These are phyloP conservation scores for Philaenus spumarius DNA, from an alignment of 1,140 invertebrate species.

Conservation along the genomic window DNA sequence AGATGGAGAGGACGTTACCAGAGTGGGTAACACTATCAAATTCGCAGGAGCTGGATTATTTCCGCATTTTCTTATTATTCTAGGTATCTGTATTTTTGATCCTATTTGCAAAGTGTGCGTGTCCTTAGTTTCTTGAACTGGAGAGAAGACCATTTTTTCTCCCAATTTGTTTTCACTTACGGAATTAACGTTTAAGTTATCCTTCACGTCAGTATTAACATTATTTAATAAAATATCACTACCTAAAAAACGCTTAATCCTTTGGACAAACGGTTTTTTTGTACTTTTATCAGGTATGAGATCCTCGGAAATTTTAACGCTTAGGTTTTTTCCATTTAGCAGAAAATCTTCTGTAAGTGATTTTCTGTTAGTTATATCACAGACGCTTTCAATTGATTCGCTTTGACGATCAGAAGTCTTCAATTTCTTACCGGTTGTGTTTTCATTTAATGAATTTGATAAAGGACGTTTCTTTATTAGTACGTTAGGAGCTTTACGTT, in stretches of 20 bases:
- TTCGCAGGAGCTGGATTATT: too few relatives aligned
- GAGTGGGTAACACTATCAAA: too few relatives aligned
- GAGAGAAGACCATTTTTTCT: neutral
- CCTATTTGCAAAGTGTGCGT: too few relatives aligned
- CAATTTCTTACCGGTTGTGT: too few relatives aligned
- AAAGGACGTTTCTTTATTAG: too few relatives aligned
- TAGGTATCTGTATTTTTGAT: too few relatives aligned
- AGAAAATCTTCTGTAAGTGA: neutral
- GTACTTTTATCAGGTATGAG: conserved; percentile 12
- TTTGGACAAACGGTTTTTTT: neutral
- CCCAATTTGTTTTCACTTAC: neutral
- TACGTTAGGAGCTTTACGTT: too few relatives aligned
- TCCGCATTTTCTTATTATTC: too few relatives aligned
- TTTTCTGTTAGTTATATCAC: conserved; percentile 10
- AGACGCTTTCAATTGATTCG: neutral
- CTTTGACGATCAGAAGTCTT: too few relatives aligned
- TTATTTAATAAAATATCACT: neutral
- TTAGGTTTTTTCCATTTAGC: neutral
- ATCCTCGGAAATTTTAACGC: neutral
- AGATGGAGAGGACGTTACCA: too few relatives aligned
- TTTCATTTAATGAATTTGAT: too few relatives aligned
- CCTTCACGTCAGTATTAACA: neutral
- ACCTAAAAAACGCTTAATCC: neutral
- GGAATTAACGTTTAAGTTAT: neutral
- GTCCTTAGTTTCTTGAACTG: neutral